Base-by-base conservation (phyloP, 35 echinoderm and acorn worm genomes). In the Stichopus chloronotus region DNA sequence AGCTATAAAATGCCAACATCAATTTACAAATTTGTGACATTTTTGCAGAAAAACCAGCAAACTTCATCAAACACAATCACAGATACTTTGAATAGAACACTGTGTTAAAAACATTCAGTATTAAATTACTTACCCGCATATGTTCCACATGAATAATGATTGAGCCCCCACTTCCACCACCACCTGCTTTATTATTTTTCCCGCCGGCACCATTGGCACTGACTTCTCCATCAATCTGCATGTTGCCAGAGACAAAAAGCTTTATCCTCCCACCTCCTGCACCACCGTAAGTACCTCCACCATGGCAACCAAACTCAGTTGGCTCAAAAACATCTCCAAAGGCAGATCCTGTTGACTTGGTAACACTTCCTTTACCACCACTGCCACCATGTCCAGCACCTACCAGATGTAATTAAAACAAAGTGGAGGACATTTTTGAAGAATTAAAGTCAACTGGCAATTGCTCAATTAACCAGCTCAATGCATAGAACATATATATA, bases 351-450 rank as follows among this genome's bases (percentile, higher is more conserved):
- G 96, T 97, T 17, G 76, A 91, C 25, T 21, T 83, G 71, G 95
- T 92, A 52, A 57, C 14, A 25, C 84, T 86, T 20, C 96, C 94
- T 78, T 92, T 92, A 9, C 96, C 96, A 76, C 96, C 94, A n/a
- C 94, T 84, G 23, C 96, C 96, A 86, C 96, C 96, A 81, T 97
- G 96, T 72, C 96, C 96, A 87, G 94, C 96, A 58, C 96, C 96
- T 97, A 55, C 9, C 5, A 76, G 6, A 8, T 56, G 76, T 21
- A 57, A 59, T 21, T 52, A 72, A 19, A 9, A 8, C 68, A n/a
- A 90, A 23, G 30, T 43, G 30, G 58, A 22, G 53, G 56, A 87
- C 30, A 43, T 43, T 43, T 43, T 3, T 43, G 52, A 78, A 24
- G 14, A 21, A 78, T 4, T 78, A 24, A 83, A 4, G 11, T 11